Evolutionary conservation across 1,140 invertebrate genomes (phyloP).

Genomic region (Drosophila mayri): DNA sequence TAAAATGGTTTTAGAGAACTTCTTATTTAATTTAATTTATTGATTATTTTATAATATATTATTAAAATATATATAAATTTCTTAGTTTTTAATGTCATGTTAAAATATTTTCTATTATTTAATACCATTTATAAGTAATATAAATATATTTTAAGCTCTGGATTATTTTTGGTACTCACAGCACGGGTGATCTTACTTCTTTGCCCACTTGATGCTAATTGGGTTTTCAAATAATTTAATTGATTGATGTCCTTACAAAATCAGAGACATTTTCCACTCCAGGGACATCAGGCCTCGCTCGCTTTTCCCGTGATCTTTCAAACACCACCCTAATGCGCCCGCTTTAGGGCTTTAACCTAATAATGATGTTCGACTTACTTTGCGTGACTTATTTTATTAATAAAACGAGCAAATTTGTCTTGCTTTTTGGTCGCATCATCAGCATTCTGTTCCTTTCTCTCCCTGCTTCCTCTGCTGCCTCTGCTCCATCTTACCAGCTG

Average conservation of each 20-base stretch:
- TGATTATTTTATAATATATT: no score
- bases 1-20: no score
- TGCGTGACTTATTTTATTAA: slow-evolving; percentile 84
- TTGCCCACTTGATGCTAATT: slow-evolving; percentile 10
- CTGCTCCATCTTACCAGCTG: slow-evolving; percentile 3
- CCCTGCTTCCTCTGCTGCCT: slow-evolving; percentile 2
- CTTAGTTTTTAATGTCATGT: not conserved
- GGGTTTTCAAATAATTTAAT: slow-evolving; percentile 9
- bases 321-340: slow-evolving; percentile 68
- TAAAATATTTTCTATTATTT: not conserved
- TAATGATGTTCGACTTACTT: slow-evolving; percentile 83
- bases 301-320: slow-evolving; percentile 10
- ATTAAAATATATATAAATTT: no score
- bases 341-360: slow-evolving; percentile 84
- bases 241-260: slow-evolving; percentile 15
- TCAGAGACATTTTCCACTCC: slow-evolving; percentile 28
- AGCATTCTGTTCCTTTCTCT: slow-evolving; percentile 28
- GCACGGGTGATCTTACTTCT: not conserved
- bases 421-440: slow-evolving; percentile 75
- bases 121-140: not conserved
- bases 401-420: slow-evolving; percentile 84
- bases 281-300: not conserved
- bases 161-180: not conserved
- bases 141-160: not conserved
- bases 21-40: no score